Base-by-base conservation (phyloP, 2,888 invertebrate species). In the Clunio marinus region DNA sequence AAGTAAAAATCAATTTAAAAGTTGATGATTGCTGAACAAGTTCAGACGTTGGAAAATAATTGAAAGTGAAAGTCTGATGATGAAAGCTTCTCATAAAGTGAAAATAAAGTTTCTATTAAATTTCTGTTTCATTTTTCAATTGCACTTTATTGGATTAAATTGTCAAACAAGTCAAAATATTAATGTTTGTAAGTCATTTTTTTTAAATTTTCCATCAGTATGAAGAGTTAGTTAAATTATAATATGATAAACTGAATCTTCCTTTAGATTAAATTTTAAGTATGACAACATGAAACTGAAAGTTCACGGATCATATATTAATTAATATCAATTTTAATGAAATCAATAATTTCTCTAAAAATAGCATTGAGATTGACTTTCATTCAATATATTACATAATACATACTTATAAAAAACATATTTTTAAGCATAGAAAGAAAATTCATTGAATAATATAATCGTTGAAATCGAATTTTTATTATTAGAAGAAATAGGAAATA, bases 101-200 rank as follows among this genome's bases (percentile, higher is more conserved):
- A 63, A 45, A 17, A 37, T 63, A 25, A 63, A 63, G 46, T 20
- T 45, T 8, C 3, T 63, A 27, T 25, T 27, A 10, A 63, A 45
- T 46, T 28, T 63, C 20, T 25, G 45, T 17, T 25, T 63, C 15
- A 63, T 45, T 25, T 25, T 63, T 20, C 8, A n/a, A 8, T 8
- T n/a, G n/a, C 24, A 17, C n/a, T n/a, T 66, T 27, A 20, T 2
- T 35, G 51, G 55, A 51, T 66, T 55, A 55, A 66, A 66, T 28
- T 28, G 79, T 27, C 88, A 88, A 78, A 87, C 87, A 0, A 86
- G 86, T 69, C 88, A 88, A 77, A 88, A 86, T 75, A 85, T 88
- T 70, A 87, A 87, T 75, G 85, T 88, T 74, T 81, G 88, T 88
- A 83, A 85, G 88, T 86, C n/a, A n/a, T n/a, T n/a, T n/a, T n/a